Evolutionary conservation across 2,888 invertebrate species (phyloP), one percentile per base, ranked within the genome.

Genomic region (Cataglyphis rosenhaueri): DNA sequence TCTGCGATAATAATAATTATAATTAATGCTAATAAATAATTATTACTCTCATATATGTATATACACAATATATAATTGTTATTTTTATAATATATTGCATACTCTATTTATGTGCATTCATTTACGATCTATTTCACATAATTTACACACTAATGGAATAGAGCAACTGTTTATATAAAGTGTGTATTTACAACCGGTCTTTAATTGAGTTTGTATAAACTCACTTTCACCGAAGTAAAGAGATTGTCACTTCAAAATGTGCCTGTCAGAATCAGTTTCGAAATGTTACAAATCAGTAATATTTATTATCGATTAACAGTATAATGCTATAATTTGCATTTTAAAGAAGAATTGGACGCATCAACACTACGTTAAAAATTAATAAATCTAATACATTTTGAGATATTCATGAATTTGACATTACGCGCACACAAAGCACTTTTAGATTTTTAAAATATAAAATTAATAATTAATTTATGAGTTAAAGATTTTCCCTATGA

Each of bases 171-270:
- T 65, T 68, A 25, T 70, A 59, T 3, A 29, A 64, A 3, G 29
- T 29, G 18, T 86, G 84, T 87, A n/a, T 79, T 64, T 57, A 62
- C 76, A 76, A 87, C 89, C 86, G 84, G 86, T 88, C 68, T 85
- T 82, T 87, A 75, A 83, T 86, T 82, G 86, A 85, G 83, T 82
- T 86, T 87, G n/a, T n/a, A n/a, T n/a, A 85, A 76, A 62, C 84
- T 88, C 85, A 88, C 89, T 89, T 89, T 89, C 89, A 89, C 88
- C 84, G 82, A 89, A 86, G 70, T 21, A 66, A 68, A 64, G 41
- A 59, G 84, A 59, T 57, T 61, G 81, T 73, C 57, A 82, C 57
- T 68, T 76, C 57, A 48, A 73, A 66, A 48, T 32, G 15, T 44
- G 48, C 57, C 35, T 8, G 5, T 68, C 25, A 35, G 66, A 81